These are phyloP conservation scores for Phoenicopterus ruber DNA, from an alignment of 2,113 vertebrate species.

Conservation along the genomic window DNA sequence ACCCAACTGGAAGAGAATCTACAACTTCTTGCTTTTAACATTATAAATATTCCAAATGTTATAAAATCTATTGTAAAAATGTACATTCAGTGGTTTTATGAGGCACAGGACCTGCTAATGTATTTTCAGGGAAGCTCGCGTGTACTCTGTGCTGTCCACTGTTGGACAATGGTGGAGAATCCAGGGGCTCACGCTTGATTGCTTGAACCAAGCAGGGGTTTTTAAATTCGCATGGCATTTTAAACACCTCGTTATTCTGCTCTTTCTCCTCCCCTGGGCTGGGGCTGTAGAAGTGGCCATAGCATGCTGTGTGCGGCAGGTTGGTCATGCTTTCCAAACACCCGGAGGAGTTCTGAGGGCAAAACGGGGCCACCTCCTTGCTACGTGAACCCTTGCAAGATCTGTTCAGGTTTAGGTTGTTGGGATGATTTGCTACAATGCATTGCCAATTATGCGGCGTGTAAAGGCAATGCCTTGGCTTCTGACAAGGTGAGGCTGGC, in stretches of 20 bases:
- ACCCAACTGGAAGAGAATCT: conserved; percentile 13
- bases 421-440: conserved; percentile 63
- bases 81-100: conserved; percentile 70
- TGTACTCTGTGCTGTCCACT: conserved; percentile 68
- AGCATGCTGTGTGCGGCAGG: conserved; percentile 69
- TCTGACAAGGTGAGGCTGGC: conserved; percentile 78
- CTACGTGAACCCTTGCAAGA: conserved; percentile 69
- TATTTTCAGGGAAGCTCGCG: conserved; percentile 68
- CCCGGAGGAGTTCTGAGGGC: conserved; percentile 70
- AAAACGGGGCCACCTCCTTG: conserved; percentile 75
- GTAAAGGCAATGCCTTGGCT: conserved; percentile 74
- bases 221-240: conserved; percentile 78
- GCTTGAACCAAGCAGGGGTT: conserved; percentile 77
- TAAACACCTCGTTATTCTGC: conserved; percentile 72
- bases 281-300: conserved; percentile 67
- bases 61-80: conserved; percentile 75
- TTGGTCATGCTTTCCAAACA: conserved; percentile 73
- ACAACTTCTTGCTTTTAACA: conserved; percentile 23
- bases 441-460: conserved; percentile 72
- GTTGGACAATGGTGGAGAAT: conserved; percentile 79
- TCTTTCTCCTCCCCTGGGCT: conserved; percentile 71
- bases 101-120: conserved; percentile 50
- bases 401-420: conserved; percentile 49
- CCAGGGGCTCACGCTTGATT: conserved; percentile 90
- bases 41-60: conserved; percentile 47